Conservation (phyloP, 2,888 invertebrate genomes). For the Drosophila cognata region DNA sequence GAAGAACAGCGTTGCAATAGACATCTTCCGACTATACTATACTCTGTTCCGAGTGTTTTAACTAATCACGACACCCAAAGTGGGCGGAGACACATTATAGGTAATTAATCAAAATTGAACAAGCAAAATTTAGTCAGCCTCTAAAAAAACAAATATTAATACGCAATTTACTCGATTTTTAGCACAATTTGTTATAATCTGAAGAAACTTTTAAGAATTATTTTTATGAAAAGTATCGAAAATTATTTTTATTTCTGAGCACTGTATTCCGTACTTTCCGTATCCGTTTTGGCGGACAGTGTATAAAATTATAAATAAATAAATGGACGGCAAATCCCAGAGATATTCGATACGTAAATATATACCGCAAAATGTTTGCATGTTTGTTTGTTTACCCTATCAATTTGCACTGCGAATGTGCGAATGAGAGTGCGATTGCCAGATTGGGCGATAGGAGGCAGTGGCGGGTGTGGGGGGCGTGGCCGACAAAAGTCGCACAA, state of each 20-base stretch:
- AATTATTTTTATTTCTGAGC: not conserved
- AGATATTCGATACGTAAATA: constrained; percentile 70
- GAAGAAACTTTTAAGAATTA: not conserved
- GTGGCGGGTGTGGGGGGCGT: constrained; percentile 7
- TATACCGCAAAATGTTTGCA: constrained; percentile 69
- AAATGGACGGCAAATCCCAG: constrained; percentile 46
- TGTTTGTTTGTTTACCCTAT: constrained; percentile 65
- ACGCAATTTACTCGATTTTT: not conserved
- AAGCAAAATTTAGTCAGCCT: not conserved
- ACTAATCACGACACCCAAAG: not conserved
- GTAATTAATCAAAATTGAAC: not conserved
- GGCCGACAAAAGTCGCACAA: constrained; percentile 24
- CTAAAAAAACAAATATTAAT: not conserved
- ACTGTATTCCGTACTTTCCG: not conserved
- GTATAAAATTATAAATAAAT: constrained; percentile 52
- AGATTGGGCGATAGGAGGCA: constrained; percentile 3
- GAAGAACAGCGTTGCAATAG: constrained; percentile 17
- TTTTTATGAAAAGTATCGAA: not conserved
- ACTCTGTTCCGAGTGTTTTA: constrained; percentile 10
- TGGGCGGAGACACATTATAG: not conserved
- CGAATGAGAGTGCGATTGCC: constrained; percentile 31
- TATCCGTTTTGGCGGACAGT: not conserved
- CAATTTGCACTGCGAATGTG: constrained; percentile 64
- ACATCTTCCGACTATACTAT: not conserved
- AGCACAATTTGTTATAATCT: not conserved